Evolutionary conservation across 2,888 invertebrate species (phyloP), one percentile per base, ranked within the genome.

Genomic region (Belgica antarctica): DNA sequence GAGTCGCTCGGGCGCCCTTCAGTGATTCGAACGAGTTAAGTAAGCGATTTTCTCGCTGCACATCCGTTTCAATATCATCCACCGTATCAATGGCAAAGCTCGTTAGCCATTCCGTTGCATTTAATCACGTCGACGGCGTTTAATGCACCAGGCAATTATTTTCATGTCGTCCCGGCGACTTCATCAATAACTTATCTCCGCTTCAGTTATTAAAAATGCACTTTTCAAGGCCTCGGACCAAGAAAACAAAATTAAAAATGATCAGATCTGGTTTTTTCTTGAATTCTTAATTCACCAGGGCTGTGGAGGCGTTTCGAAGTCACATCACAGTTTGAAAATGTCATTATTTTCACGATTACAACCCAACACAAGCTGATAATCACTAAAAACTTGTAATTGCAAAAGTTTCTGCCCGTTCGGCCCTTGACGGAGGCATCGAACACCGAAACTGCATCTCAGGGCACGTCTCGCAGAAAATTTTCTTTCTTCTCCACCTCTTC

Each of bases 31-130:
- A 17, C 7, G 17, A 2, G 17, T 22, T 52, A 22, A 41, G 8
- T 22, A 41, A 41, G 19, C 22, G 34, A 5, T 31, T 31, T 31
- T 31, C 34, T 31, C 12, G 34, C 2, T 22, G 10, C 25, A 7
- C 19, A 34, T 62, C 62, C 62, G 31, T 34, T n/a, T 66, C 28
- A 24, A 25, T 47, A 66, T 66, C 65, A 47, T 47, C 47, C 46
- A 27, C 41, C 65, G 19, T 27, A 47, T 66, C 65, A 41, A 66
- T 66, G 65, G 31, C 62, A 10, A 19, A 3, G 47, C 34, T 52
- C 52, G 22, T 52, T 52, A 17, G 52, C 52, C 22, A 22, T 52
- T 22, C 52, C n/a, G n/a, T n/a, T n/a, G n/a, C 52, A n/a, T 17
- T 34, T 36, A 24, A 41, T 41, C 25, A 7, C 31, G 31, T 62